These are phyloP conservation scores for Anoplius nigerrimus DNA, from an alignment of 2,888 invertebrate genomes.

Conservation along the genomic window DNA sequence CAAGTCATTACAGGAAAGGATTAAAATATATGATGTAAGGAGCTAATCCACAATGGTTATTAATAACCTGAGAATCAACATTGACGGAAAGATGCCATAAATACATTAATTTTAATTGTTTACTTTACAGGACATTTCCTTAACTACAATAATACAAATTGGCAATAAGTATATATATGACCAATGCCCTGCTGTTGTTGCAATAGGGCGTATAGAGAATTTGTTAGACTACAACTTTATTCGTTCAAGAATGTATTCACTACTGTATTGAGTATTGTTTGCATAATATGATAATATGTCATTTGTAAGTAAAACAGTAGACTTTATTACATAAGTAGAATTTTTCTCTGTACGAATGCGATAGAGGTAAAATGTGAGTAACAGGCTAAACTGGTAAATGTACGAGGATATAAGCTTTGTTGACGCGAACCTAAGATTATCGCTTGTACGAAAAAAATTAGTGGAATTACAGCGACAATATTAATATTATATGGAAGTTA, in stretches of 20 bases:
- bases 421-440: no score
- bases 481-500: no score
- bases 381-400: no score
- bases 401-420: no score
- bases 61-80: not conserved
- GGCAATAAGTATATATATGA: slow-evolving; percentile 73
- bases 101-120: slow-evolving; percentile 2
- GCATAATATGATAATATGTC: not conserved
- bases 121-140: slow-evolving; percentile 34
- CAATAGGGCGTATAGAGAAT: slow-evolving; percentile 75
- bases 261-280: slow-evolving; percentile 33
- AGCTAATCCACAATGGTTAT: not conserved
- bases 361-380: no score
- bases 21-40: slow-evolving; percentile 49
- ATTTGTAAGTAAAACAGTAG: not conserved
- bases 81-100: not conserved
- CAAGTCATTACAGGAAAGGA: slow-evolving; percentile 53
- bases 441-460: no score
- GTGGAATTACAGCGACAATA: no score
- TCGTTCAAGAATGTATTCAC: slow-evolving; percentile 30
- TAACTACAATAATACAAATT: slow-evolving; percentile 45
- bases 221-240: slow-evolving; percentile 71
- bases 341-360: not conserved
- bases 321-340: not conserved
- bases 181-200: slow-evolving; percentile 74